Conservation (phyloP, 1,140 invertebrate genomes). For the Prorops nasuta region DNA sequence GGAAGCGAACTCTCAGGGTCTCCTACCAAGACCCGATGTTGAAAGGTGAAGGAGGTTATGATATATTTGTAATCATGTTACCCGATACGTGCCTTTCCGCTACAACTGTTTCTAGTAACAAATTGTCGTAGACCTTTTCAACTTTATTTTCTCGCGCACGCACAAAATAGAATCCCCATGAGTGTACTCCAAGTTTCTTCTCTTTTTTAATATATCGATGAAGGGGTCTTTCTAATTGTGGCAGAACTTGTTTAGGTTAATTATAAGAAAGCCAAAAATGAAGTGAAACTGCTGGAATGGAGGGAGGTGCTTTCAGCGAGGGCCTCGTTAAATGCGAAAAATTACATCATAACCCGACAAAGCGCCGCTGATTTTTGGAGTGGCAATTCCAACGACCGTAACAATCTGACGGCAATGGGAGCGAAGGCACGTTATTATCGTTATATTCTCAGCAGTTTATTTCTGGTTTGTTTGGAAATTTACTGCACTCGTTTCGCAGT, state of each 20-base stretch:
- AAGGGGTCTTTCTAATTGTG: too few species aligned
- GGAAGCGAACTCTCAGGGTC: constrained; percentile 7
- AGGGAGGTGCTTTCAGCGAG: constrained; percentile 19
- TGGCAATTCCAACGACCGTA: constrained; percentile 38
- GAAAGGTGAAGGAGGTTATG: constrained; percentile 38
- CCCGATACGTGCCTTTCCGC: constrained; percentile 46
- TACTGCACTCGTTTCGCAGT: constrained; percentile 29
- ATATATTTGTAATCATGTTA: constrained; percentile 55
- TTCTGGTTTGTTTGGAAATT: constrained; percentile 45
- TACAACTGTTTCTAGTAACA: constrained; percentile 48
- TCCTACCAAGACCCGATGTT: not conserved
- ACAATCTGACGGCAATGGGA: constrained; percentile 26
- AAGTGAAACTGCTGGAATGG: too few species aligned
- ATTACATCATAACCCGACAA: constrained; percentile 41
- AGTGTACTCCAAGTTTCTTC: too few species aligned
- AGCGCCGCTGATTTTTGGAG: constrained; percentile 30
- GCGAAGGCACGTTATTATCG: constrained; percentile 42
- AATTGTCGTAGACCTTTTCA: constrained; percentile 28
- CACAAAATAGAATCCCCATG: not conserved
- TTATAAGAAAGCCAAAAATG: too few species aligned
- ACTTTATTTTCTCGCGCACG: constrained; percentile 13
- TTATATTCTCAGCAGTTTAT: constrained; percentile 43
- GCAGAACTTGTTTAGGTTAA: too few species aligned
- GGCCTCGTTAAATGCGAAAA: constrained; percentile 24
- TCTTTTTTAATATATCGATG: too few species aligned